These are phyloP conservation scores for Diorhabda carinulata DNA, from an alignment of 1,140 invertebrate species.

Conservation along the genomic window DNA sequence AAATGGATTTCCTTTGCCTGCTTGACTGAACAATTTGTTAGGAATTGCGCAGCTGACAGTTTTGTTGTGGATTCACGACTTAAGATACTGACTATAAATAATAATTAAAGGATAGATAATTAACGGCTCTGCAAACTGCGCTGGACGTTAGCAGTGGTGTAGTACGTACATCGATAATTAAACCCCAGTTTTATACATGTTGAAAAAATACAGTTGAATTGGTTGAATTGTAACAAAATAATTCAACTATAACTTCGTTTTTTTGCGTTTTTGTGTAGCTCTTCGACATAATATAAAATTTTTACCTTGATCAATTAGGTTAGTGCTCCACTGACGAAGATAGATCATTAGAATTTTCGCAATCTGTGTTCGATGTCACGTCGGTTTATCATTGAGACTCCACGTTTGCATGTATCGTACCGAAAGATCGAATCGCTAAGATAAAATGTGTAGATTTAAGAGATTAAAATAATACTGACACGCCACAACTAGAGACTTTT, in stretches of 20 bases:
- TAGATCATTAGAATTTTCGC: not conserved
- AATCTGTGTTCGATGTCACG: not conserved
- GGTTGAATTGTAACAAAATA: too few relatives aligned
- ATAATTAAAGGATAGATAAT: conserved; percentile 22
- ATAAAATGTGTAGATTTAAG: conserved; percentile 18
- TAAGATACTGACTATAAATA: conserved; percentile 20
- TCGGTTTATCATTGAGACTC: not conserved
- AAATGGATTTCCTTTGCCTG: conserved; percentile 21
- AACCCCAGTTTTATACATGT: too few relatives aligned
- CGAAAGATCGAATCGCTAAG: conserved; percentile 9
- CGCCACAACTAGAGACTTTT: conserved; percentile 15
- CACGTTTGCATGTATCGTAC: not conserved
- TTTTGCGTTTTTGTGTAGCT: too few relatives aligned
- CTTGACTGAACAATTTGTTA: conserved; percentile 23
- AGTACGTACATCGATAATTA: not conserved
- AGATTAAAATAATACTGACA: conserved; percentile 9
- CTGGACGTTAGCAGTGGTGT: conserved; percentile 5
- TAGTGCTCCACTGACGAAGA: not conserved
- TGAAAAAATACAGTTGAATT: too few relatives aligned
- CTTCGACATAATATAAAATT: too few relatives aligned
- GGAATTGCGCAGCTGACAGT: conserved; percentile 21
- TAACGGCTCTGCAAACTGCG: conserved; percentile 8
- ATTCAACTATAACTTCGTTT: too few relatives aligned
- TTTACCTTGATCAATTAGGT: too few relatives aligned
- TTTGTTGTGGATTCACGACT: conserved; percentile 13